Evolutionary conservation across 1,140 invertebrate species (phyloP), one percentile per base, ranked within the genome.

Genomic region (Drosophila sp.): DNA sequence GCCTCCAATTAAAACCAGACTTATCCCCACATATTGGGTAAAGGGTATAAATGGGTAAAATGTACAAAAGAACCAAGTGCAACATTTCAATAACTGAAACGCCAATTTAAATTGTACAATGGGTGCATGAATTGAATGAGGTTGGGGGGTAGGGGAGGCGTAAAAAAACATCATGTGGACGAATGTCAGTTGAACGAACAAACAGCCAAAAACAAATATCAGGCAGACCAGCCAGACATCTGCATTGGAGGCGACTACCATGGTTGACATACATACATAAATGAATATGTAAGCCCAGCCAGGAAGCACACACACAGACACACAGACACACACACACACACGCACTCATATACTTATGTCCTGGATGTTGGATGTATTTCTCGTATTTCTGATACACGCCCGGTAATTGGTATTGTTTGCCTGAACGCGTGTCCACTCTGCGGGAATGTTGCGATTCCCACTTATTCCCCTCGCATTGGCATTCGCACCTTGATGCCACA

Each of bases 81-180:
- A 85, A 86, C 82, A 86, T 86, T 86, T 86, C 82, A 86, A 86
- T 86, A 86, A 86, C 82, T 86, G 82, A 86, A 86, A 79, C 71
- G 82, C 82, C 82, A 86, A 86, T 86, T 86, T 86, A 86, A 86
- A 86, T 81, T 81, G 74, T 73, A 86, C 82, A 86, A 86, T 86
- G 79, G 82, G 61, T 70, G 2, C 7, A 27, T 50, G 44, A 7
- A 27, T 50, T 50, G 44, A 27, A 50, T 50, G n/a, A 10, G 23
- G 7, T 50, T 47, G 27, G 25, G 1, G 30, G 0, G 17, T 17
- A 4, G 60, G 10, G 27, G 44, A 11, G 38, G 29, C 17, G 41
- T 4, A 61, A 78, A 78, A 23, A 50, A 47, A 47, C 17, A 47
- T 2, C 17, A 66, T 66, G 58, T 69, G 73, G 68, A 79, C 75